Evolutionary conservation across 2,113 vertebrate species (phyloP).

Genomic region (Ursus arctos): DNA sequence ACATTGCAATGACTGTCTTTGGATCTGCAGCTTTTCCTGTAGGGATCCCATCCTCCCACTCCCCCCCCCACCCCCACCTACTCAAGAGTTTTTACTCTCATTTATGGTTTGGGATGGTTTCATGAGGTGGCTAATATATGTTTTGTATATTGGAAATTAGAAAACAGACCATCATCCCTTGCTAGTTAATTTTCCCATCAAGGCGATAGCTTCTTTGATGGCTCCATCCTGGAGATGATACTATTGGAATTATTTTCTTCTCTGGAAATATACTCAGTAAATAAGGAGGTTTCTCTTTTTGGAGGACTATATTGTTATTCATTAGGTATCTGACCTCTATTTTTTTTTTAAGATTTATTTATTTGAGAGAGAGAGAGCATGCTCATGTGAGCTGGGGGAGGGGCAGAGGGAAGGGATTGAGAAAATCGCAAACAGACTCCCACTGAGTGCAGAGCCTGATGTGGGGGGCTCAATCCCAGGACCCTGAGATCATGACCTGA

Average conservation of each 20-base stretch:
- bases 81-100: not conserved
- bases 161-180: not conserved
- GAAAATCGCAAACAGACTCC: not conserved
- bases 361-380: not conserved
- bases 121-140: not conserved
- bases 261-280: not conserved
- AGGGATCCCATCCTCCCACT: not conserved
- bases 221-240: not conserved
- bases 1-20: conserved; percentile 25
- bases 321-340: not conserved
- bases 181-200: not conserved
- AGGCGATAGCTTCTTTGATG: not conserved
- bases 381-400: not conserved
- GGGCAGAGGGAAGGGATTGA: not conserved
- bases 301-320: not conserved
- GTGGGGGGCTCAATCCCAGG: not conserved
- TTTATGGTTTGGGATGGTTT: conserved; percentile 42
- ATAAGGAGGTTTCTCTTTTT: not conserved
- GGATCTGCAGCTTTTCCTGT: not conserved
- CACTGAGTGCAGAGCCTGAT: not conserved
- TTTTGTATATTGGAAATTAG: conserved; percentile 6
- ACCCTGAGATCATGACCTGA: not conserved
- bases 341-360: not conserved
- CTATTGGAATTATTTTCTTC: not conserved
- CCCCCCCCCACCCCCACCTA: no score